These are phyloP conservation scores for Camarhynchus parvulus DNA, from an alignment of 2,113 vertebrate species.

Conservation along the genomic window DNA sequence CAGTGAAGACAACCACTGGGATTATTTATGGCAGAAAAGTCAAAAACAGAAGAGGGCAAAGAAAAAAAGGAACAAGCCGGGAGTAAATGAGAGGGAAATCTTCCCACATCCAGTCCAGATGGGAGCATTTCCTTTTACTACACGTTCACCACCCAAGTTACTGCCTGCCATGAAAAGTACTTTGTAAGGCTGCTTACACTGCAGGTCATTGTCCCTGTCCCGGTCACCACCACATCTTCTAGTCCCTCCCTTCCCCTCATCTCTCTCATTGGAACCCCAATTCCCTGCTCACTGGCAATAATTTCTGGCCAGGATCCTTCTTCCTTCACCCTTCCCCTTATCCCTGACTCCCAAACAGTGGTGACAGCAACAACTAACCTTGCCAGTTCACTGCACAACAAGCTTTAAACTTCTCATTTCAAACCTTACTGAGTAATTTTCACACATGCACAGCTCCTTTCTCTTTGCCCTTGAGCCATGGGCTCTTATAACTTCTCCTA, in stretches of 20 bases:
- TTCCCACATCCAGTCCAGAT: fast-evolving
- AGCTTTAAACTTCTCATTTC: constrained; percentile 34
- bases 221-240: neutral
- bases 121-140: neutral
- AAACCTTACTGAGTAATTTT: constrained; percentile 17
- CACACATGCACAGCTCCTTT: neutral
- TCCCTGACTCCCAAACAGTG: neutral
- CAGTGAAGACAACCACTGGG: neutral
- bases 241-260: neutral
- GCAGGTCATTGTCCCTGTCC: neutral
- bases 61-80: neutral
- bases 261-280: neutral
- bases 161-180: neutral
- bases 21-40: constrained; percentile 1
- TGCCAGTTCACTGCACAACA: neutral
- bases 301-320: neutral
- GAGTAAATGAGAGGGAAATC: neutral
- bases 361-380: neutral
- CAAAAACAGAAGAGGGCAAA: neutral
- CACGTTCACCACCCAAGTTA: fast-evolving
- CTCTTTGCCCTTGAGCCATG: neutral
- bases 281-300: fast-evolving
- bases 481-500: neutral
- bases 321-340: neutral
- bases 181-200: neutral